These are phyloP conservation scores for Pterobdella sp. DNA, from an alignment of 2,888 invertebrate species.

Conservation along the genomic window DNA sequence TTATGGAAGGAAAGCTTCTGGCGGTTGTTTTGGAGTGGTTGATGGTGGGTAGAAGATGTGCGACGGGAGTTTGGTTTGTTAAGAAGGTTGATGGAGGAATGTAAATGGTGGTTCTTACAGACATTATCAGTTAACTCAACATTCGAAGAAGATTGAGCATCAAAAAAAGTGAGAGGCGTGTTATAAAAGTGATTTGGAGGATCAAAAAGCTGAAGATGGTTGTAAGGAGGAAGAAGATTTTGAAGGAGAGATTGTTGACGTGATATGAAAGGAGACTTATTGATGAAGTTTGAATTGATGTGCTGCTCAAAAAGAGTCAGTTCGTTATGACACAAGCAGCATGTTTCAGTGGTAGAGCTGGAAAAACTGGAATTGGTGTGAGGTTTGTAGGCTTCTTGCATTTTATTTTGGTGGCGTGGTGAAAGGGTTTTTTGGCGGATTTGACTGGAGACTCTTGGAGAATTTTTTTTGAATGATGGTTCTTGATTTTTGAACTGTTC, in stretches of 20 bases:
- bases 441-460: no score
- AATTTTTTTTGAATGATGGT: background rate
- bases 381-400: background rate
- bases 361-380: background rate
- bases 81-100: no score
- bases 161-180: no score
- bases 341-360: background rate
- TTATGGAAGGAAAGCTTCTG: no score
- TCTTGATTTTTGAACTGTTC: background rate
- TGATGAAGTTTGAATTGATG: background rate
- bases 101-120: no score
- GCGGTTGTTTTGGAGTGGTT: no score
- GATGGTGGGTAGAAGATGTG: no score
- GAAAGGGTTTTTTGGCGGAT: background rate
- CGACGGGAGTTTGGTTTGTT: no score
- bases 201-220: background rate
- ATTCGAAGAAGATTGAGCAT: no score
- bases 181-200: no score
- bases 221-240: background rate
- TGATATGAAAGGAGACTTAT: background rate
- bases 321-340: no score
- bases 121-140: no score
- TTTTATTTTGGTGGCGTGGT: background rate
- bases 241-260: background rate
- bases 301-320: background rate